These are phyloP conservation scores for Drosophila albomicans DNA, from an alignment of 1,140 invertebrate species.

Conservation along the genomic window DNA sequence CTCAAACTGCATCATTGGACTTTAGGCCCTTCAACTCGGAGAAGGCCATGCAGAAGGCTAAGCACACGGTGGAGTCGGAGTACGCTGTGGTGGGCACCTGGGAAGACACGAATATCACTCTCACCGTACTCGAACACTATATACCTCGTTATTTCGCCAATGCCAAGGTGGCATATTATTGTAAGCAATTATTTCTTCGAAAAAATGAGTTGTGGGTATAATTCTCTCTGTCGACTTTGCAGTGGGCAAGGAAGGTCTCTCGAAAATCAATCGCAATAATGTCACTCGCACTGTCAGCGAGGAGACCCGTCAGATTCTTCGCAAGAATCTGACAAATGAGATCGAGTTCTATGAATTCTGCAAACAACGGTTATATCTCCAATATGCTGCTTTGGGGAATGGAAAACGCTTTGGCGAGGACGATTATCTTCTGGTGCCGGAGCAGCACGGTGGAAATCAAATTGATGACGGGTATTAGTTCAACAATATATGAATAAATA, in stretches of 20 bases:
- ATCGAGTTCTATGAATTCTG: conserved; percentile 84
- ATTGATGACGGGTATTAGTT: conserved; percentile 54
- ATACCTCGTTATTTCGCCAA: conserved; percentile 93
- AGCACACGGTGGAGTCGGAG: conserved; percentile 92
- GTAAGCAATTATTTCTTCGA: conserved; percentile 85
- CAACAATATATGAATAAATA: conserved; percentile 23
- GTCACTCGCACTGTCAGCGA: conserved; percentile 71
- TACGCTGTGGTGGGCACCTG: conserved; percentile 96
- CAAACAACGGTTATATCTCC: conserved; percentile 79
- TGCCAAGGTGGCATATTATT: conserved; percentile 91
- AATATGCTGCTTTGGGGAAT: conserved; percentile 71
- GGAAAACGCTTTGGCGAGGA: conserved; percentile 65
- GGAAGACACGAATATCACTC: conserved; percentile 93
- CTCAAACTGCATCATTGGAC: not conserved
- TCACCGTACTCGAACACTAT: conserved; percentile 93
- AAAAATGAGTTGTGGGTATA: not conserved
- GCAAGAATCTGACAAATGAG: conserved; percentile 77
- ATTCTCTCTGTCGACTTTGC: conserved; percentile 43
- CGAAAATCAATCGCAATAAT: conserved; percentile 73
- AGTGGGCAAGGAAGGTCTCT: conserved; percentile 74
- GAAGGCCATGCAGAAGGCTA: conserved; percentile 92
- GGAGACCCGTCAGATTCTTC: conserved; percentile 66
- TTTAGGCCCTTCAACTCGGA: conserved; percentile 92
- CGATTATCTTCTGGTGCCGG: conserved; percentile 73
- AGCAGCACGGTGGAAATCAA: conserved; percentile 38